Conservation (phyloP, 2,797 vertebrate species). For the Eulemur albifrons region DNA sequence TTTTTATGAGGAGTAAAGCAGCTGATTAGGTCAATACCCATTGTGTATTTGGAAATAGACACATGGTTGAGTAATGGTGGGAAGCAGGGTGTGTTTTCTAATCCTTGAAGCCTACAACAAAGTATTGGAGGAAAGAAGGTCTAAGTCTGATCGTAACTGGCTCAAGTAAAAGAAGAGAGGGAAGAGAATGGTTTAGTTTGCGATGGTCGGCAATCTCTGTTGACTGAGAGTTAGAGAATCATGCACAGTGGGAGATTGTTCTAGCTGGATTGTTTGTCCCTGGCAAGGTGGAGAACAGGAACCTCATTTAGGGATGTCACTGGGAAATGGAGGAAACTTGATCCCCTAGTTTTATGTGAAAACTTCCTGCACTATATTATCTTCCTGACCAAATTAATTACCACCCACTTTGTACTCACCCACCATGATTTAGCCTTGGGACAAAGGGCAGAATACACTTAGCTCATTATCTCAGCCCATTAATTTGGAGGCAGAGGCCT, state of each 20-base stretch:
- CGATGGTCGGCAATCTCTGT: too few species aligned
- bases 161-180: not conserved
- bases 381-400: not conserved
- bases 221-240: not conserved
- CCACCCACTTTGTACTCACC: not conserved
- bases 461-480: not conserved
- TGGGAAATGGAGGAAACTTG: not conserved
- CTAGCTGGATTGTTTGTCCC: not conserved
- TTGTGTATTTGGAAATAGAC: not conserved
- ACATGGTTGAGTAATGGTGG: not conserved
- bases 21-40: not conserved
- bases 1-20: not conserved
- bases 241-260: accelerated
- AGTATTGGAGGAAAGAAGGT: not conserved
- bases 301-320: not conserved
- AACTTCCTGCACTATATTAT: not conserved
- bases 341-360: not conserved
- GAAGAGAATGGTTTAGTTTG: not conserved
- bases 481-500: not conserved
- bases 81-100: not conserved
- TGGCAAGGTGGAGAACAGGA: too few species aligned
- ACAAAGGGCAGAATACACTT: not conserved
- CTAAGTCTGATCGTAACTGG: not conserved
- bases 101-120: not conserved
- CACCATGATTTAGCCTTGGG: not conserved